Conservation (phyloP, 2,888 invertebrate species). For the Melolontha melolontha region DNA sequence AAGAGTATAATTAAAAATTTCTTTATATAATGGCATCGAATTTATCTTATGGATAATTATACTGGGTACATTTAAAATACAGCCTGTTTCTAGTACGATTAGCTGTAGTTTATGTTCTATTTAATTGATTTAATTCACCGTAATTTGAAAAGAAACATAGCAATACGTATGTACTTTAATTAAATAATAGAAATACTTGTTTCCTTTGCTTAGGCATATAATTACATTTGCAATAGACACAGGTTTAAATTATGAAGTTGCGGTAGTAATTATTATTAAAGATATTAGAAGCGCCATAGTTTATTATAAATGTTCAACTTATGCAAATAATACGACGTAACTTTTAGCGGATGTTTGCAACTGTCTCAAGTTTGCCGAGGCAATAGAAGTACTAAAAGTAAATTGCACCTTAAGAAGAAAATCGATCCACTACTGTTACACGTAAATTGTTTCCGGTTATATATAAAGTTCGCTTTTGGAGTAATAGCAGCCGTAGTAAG, state of each 20-base stretch:
- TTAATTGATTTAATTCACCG: too few species aligned
- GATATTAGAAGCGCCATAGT: conserved; percentile 21
- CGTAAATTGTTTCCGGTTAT: conserved; percentile 28
- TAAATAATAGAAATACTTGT: too few species aligned
- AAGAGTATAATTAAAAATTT: too few species aligned
- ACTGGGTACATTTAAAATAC: too few species aligned
- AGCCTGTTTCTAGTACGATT: too few species aligned
- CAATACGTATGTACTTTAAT: too few species aligned
- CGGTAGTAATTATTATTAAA: conserved; percentile 22
- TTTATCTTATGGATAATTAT: too few species aligned
- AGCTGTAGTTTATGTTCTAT: too few species aligned
- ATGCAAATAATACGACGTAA: conserved; percentile 28
- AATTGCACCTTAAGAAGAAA: conserved; percentile 29
- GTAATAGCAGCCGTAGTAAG: too few species aligned
- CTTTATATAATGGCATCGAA: too few species aligned
- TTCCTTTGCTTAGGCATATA: background rate
- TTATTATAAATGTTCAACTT: conserved; percentile 36
- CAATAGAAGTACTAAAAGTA: conserved; percentile 35
- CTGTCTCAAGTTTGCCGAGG: conserved; percentile 30
- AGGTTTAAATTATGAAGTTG: conserved; percentile 18
- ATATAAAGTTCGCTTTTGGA: background rate
- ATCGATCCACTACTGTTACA: conserved; percentile 25
- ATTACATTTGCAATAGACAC: conserved; percentile 14
- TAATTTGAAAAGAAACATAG: too few species aligned
- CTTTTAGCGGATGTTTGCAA: conserved; percentile 30